These are phyloP conservation scores for Chaenogobius annularis DNA, from an alignment of 2,113 vertebrate species.

Conservation along the genomic window DNA sequence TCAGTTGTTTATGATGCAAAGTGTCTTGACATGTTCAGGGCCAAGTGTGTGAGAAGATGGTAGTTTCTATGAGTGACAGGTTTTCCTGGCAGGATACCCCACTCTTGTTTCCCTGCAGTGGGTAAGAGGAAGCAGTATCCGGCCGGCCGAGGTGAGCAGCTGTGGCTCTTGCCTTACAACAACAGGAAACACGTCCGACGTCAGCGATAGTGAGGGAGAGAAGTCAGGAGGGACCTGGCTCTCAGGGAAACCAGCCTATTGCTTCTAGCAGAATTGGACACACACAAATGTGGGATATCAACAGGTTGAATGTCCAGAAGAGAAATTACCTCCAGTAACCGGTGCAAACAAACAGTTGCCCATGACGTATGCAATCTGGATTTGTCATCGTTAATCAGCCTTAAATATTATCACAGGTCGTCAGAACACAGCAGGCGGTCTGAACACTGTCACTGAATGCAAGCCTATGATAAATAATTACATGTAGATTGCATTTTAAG, in stretches of 20 bases:
- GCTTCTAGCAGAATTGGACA: slow-evolving; percentile 35
- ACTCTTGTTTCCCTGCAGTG: slow-evolving; percentile 54
- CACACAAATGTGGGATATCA: slow-evolving; percentile 20
- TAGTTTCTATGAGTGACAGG: slow-evolving; percentile 46
- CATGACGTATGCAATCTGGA: neutral
- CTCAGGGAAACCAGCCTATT: slow-evolving; percentile 21
- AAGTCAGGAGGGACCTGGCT: slow-evolving; percentile 34
- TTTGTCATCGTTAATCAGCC: neutral
- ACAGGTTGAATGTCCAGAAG: neutral
- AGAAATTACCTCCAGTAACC: slow-evolving; percentile 7
- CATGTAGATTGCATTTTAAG: neutral
- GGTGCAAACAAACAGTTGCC: slow-evolving; percentile 8
- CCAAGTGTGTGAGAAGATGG: slow-evolving; percentile 47
- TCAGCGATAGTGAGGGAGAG: slow-evolving; percentile 46
- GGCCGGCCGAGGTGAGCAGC: slow-evolving; percentile 22
- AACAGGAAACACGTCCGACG: slow-evolving; percentile 68
- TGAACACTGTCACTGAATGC: neutral
- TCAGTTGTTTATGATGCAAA: too few species aligned
- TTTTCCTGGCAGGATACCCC: slow-evolving; percentile 75
- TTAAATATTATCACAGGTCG: slow-evolving; percentile 7
- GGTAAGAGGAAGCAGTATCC: slow-evolving; percentile 53
- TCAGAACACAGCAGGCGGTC: slow-evolving; percentile 3
- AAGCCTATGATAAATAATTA: neutral
- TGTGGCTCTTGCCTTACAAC: slow-evolving; percentile 51
- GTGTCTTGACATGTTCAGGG: slow-evolving; percentile 10